These are phyloP conservation scores for Odontomachus brunneus DNA, from an alignment of 1,140 invertebrate species.

Conservation along the genomic window DNA sequence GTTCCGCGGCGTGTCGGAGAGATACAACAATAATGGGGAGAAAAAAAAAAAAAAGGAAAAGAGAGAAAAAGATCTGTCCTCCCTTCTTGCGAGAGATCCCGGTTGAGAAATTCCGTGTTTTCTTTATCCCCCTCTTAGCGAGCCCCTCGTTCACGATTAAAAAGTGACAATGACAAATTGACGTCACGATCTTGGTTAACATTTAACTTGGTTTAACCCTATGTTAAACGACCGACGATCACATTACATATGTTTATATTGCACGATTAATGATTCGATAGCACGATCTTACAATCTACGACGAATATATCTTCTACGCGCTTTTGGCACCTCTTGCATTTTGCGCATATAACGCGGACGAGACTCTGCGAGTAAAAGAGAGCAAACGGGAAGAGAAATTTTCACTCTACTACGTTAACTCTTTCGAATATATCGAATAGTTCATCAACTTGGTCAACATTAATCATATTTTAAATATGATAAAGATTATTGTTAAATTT, in stretches of 20 bases:
- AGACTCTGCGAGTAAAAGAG: conserved; percentile 75
- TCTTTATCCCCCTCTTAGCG: conserved; percentile 7
- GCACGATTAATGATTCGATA: conserved; percentile 66
- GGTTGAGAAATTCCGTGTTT: conserved; percentile 16
- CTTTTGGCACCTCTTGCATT: conserved; percentile 76
- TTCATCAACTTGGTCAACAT: conserved; percentile 47
- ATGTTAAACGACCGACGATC: conserved; percentile 56
- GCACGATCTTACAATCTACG: conserved; percentile 69
- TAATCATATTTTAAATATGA: conserved; percentile 55
- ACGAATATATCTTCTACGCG: conserved; percentile 66
- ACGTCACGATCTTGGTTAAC: conserved; percentile 56
- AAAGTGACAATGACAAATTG: conserved; percentile 55
- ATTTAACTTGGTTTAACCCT: conserved; percentile 49
- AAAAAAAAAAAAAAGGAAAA: too few relatives aligned
- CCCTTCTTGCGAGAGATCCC: background rate
- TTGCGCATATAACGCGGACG: conserved; percentile 66
- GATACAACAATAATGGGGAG: conserved; percentile 2
- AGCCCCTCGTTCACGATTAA: conserved; percentile 40
- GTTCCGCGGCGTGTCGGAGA: background rate
- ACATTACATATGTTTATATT: conserved; percentile 74
- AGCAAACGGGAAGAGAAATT: conserved; percentile 35
- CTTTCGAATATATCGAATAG: conserved; percentile 71
- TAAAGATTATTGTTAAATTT: conserved; percentile 55
- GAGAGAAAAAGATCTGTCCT: too few relatives aligned
- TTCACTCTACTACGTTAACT: conserved; percentile 63